Base-by-base conservation (phyloP, 1,140 invertebrate genomes). In the Drosophila truncata region DNA sequence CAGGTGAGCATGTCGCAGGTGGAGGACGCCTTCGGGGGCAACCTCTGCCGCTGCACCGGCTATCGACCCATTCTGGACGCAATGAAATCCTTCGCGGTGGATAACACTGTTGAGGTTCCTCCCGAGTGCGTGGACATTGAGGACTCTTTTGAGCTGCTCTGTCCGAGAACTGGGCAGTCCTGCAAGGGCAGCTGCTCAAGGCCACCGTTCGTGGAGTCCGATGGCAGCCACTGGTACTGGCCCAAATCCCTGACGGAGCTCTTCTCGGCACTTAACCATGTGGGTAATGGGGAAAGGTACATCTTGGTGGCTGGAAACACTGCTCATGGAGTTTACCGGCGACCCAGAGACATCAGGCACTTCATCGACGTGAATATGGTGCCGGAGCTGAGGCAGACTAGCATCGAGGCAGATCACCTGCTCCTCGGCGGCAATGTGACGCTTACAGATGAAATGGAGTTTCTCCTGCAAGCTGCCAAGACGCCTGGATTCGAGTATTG, bases 31-130 rank as follows among this genome's bases (percentile, higher is more conserved):
- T 96, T 97, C 84, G 96, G 96, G 9, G 95, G 97, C 54, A 98
- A 98, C 85, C 94, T 98, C 25, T 98, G 97, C 72, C 94, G 97
- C 52, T 98, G 97, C 91, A 98, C 97, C 2, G 97, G 97, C 0
- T 98, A 98, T 83, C 93, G 97, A 58, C 95, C 97, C 1, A 98
- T 98, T 84, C 93, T 97, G 29, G n/a, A n/a, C n/a, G n/a, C n/a
- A n/a, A n/a, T n/a, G n/a, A n/a, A n/a, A n/a, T n/a, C n/a, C n/a
- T n/a, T n/a, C n/a, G n/a, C n/a, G n/a, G n/a, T n/a, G 1, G 96
- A 97, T 82, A 93, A 93, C 33, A 95, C 95, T 64, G 95, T 96
- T 42, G 94, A 96, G 87, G 95, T 95, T 27, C 64, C 94, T 3
- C 54, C 63, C 1, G 73, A 80, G 8, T 91, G 91, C 23, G 37